phyloP scores from a whole-genome alignment of 2,888 invertebrate species.

The Lasioglossum pauxillum region DNA sequence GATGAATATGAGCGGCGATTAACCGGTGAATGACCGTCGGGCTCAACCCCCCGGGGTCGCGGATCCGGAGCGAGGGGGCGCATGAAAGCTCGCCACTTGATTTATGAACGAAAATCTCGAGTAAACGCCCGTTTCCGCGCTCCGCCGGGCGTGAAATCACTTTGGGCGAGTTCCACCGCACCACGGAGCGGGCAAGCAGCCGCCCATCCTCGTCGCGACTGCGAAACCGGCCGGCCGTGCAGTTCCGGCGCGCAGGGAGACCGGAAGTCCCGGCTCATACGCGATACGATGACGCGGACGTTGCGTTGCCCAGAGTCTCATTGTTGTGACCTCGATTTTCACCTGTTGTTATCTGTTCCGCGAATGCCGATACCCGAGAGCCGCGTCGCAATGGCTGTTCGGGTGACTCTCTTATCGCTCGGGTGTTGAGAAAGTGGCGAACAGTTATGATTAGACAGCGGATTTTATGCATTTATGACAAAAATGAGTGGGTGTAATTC shows the following conservation, averaged over 20 bases:
- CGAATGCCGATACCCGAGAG: background rate
- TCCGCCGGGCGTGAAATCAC: slow-evolving; percentile 80
- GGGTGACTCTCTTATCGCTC: background rate
- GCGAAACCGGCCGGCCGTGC: slow-evolving; percentile 58
- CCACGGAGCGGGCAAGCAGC: slow-evolving; percentile 18
- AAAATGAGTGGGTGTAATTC: no score
- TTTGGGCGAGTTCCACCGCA: slow-evolving; percentile 70
- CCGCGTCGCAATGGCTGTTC: background rate
- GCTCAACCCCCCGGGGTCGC: slow-evolving; percentile 47
- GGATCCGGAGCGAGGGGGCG: slow-evolving; percentile 27
- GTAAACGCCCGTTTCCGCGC: slow-evolving; percentile 74
- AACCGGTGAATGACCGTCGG: slow-evolving; percentile 22
- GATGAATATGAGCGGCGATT: slow-evolving; percentile 49
- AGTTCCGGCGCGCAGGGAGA: slow-evolving; percentile 65
- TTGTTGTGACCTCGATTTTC: slow-evolving; percentile 3
- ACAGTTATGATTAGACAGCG: no score
- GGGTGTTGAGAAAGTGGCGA: background rate
- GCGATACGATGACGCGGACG: slow-evolving; percentile 13
- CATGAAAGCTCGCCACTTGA: slow-evolving; percentile 61
- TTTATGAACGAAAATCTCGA: slow-evolving; percentile 78
- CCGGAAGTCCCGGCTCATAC: slow-evolving; percentile 65
- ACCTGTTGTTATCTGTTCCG: background rate
- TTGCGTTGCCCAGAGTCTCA: slow-evolving; percentile 9
- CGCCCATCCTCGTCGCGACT: slow-evolving; percentile 58
- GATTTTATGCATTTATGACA: no score